Evolutionary conservation across 2,888 invertebrate genomes (phyloP), one percentile per base, ranked within the genome.

Genomic region (Drosophila setosimentum): DNA sequence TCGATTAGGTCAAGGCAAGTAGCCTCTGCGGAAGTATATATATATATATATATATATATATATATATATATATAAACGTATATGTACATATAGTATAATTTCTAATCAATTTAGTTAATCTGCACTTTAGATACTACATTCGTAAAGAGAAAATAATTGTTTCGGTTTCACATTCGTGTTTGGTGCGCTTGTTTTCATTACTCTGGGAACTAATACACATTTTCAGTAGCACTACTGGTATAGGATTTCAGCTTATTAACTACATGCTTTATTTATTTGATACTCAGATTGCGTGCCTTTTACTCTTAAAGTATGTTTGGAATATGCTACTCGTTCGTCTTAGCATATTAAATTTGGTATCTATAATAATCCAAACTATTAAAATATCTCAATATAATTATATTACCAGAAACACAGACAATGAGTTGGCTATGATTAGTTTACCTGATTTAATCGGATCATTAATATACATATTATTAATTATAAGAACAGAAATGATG

Each of bases 41-140:
- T 5, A 53, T 4, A 16, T 18, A 21, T 16, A 53, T 24, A 32
- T 21, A 30, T 5, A 5, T 18, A 35, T 35, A 54, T 7, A 13
- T 45, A 11, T 10, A 42, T 30, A 1, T 30, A 29, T 30, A 29
- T 11, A 6, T 21, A 32, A n/a, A n/a, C 32, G 32, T 32, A 10
- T 18, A 3, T n/a, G 2, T 37, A 40, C 4, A 40, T 11, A 27
- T 48, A 77, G 76, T 81, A 80, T 71, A 72, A 76, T 87, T 83
- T 80, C 87, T 89, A 91, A 91, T 89, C 90, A 87, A 91, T 89
- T 82, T 78, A 63, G 79, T 75, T 82, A 84, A 88, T 91, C 85
- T 67, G 42, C 55, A 61, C 58, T 73, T 66, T 48, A 60, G 59
- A 59, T 71, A 59, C 33, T 4, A 24, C 27, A 42, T 11, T 21